phyloP scores from a whole-genome alignment of 2,113 vertebrate genomes.

The Nerophis ophidion region DNA sequence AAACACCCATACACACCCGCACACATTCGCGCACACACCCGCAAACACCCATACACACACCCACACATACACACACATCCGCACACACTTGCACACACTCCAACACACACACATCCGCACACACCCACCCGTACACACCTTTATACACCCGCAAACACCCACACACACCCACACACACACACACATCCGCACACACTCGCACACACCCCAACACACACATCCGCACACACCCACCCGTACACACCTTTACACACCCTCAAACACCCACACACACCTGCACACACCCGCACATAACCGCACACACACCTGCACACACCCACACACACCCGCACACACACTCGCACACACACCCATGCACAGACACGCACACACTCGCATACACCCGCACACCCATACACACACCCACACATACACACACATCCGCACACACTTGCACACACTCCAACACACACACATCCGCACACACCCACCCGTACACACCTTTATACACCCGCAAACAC shows the following conservation, averaged over 20 bases:
- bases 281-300: conserved; percentile 21
- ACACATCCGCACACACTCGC: background rate
- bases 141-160: background rate
- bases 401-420: conserved; percentile 22
- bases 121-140: conserved; percentile 1
- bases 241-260: no score
- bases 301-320: background rate
- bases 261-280: background rate
- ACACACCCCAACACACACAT: no score
- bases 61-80: conserved; percentile 8
- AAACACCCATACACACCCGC: conserved; percentile 32
- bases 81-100: background rate
- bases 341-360: conserved; percentile 18
- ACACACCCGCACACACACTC: conserved; percentile 28
- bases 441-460: conserved; percentile 21
- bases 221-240: conserved; percentile 21
- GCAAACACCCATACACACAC: no score
- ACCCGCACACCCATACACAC: background rate
- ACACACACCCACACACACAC: conserved; percentile 30
- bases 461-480: background rate
- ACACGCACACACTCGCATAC: conserved; percentile 2
- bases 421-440: background rate
- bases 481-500: conserved; percentile 31
- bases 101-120: conserved; percentile 34
- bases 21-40: no score